Base-by-base conservation (phyloP, 2,113 vertebrate genomes). In the Pelobates fuscus region DNA sequence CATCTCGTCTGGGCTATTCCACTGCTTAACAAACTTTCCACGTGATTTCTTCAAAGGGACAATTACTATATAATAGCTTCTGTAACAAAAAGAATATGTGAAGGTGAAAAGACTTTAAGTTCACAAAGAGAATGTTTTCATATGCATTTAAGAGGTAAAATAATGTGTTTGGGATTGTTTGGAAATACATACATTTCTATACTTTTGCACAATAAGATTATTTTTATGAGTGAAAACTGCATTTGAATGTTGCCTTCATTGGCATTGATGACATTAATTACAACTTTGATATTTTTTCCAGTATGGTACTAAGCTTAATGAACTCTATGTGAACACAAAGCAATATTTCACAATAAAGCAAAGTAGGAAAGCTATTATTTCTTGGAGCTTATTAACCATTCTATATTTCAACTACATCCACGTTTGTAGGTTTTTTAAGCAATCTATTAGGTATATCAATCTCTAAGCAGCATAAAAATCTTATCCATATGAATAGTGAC, bases 1-100 rank as follows among this genome's bases (percentile, higher is more conserved):
- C 97, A 99, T 98, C 86, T 98, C 97, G 81, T 98, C 97, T 0
- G 97, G 97, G 86, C 88, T 98, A 79, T 98, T 96, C 94, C 94
- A 97, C 8, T 92, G 95, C 83, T 97, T 99, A 83, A 95, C 85
- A 83, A 98, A 98, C 84, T 98, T 98, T 72, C 97, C 97, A 37
- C 93, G 94, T 81, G 95, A 94, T 78, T 98, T 98, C 90, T 98
- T 99, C 88, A 99, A 90, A 82, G 97, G 97, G 52, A 99, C 97
- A 78, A 99, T 97, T 79, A 98, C 95, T 74, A 99, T 92, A 81
- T 96, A 99, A 89, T 98, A 99, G 67, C 93, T 94, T 90, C 97
- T 99, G 88, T 8, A 87, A 29, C 78, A 43, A 24, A 37, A 37
- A 37, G 71, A 12, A 77, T 37, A 49, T 4, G 15, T 49, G 44